Percentiles rank a stretch among this genome's conserved stretches.
These are phyloP conservation scores for Spheniscus humboldti DNA, from an alignment of 2,797 vertebrate species.

Conservation along the genomic window DNA sequence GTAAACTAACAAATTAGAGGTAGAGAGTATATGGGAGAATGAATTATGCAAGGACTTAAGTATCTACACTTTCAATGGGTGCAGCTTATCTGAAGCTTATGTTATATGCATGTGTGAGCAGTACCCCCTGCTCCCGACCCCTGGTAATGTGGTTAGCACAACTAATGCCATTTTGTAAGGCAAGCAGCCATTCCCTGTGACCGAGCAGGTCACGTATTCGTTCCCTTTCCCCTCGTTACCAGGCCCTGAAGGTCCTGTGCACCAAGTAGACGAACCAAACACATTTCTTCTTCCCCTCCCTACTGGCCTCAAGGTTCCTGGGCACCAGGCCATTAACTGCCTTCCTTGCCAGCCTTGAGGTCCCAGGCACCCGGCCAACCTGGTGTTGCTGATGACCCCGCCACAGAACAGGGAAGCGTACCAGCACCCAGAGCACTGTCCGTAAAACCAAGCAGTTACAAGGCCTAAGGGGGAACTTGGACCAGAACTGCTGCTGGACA, in stretches of 20 bases:
- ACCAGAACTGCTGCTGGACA: not conserved
- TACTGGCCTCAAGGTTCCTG: not conserved
- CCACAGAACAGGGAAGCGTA: rapidly evolving
- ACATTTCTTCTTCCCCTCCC: not conserved
- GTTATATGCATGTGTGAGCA: rapidly evolving
- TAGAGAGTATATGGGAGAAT: not conserved
- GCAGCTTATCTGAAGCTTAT: not conserved
- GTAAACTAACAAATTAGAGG: not conserved
- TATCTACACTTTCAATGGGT: not conserved
- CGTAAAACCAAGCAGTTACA: not conserved
- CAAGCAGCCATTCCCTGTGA: not conserved
- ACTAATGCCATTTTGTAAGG: rapidly evolving
- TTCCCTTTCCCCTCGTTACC: not conserved
- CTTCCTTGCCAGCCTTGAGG: rapidly evolving
- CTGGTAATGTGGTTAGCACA: not conserved
- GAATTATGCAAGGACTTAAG: not conserved
- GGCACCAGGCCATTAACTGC: rapidly evolving
- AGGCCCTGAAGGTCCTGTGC: not conserved
- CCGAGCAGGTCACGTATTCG: rapidly evolving
- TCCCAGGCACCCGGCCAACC: rapidly evolving
- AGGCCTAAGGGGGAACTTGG: not conserved
- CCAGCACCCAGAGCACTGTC: not conserved
- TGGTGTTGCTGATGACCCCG: rapidly evolving
- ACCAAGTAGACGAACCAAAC: not conserved
- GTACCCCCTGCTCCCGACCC: not conserved